Base-by-base conservation (phyloP, 2,113 vertebrate genomes). In the Rhagologus leucostigma region DNA sequence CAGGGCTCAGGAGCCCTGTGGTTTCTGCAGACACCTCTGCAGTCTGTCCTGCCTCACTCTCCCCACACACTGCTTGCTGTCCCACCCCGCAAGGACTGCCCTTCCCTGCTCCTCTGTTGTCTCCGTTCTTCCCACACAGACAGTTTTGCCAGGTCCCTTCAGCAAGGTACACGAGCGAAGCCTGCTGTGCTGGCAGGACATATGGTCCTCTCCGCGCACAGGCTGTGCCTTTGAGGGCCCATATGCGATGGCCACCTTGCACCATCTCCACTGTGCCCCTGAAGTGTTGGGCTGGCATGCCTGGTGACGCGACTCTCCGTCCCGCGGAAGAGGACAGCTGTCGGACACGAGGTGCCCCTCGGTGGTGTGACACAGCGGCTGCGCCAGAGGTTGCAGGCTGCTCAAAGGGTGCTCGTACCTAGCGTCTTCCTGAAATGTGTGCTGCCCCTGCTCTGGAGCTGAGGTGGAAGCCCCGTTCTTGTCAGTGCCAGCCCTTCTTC, bases 261-360 rank as follows among this genome's bases (percentile, higher is more conserved):
- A 69, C 41, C 39, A 49, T 13, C 55, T 27, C 59, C 41, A 6
- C 33, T 60, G 7, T 42, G 8, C 10, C 46, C 49, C 68, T 37
- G 21, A 60, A 60, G 73, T 17, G 30, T 3, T 73, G 67, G 53
- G 35, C 44, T 91, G 64, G 33, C 33, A 21, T 1, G 11, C 6
- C 53, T 15, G 29, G 67, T 1, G 3, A 20, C 9, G 1, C 0
- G 1, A 1, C 32, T 77, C 18, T 11, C 20, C 9, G n/a, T 10
- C 62, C 23, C 49, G 47, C 0, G 0, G 63, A 9, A 24, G 32
- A 16, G 29, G 52, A 71, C 41, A 79, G 47, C 47, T 76, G 80
- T 16, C 27, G 29, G 9, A 37, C 33, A 46, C 0, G 2, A 29
- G 53, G 19, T 55, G 81, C 19, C 44, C 35, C 49, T 59, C 3